phyloP scores from a whole-genome alignment of 1,140 invertebrate genomes.

The Subanguina moxae region DNA sequence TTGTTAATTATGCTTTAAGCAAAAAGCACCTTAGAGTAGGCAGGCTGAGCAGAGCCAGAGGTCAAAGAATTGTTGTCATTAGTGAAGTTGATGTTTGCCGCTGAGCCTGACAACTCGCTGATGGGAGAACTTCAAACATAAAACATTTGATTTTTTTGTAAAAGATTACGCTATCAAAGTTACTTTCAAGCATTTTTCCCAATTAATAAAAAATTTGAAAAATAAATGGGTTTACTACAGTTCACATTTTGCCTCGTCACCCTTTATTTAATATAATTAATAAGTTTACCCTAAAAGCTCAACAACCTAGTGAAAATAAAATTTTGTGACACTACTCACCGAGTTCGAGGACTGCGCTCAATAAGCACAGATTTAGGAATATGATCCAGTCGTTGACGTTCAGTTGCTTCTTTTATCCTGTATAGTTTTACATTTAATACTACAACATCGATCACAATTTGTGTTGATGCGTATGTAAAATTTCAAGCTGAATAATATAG shows the following conservation, averaged over 20 bases:
- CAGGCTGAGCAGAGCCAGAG: not conserved
- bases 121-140: constrained; percentile 19
- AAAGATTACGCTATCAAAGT: no score
- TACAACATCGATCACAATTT: no score
- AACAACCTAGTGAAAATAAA: no score
- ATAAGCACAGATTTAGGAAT: constrained; percentile 33
- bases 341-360: constrained; percentile 26
- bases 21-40: not conserved
- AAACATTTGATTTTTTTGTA: not conserved
- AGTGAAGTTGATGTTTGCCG: constrained; percentile 40
- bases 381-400: constrained; percentile 32
- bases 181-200: no score
- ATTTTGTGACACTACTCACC: constrained; percentile 16
- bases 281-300: no score
- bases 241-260: no score
- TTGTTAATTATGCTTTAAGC: not conserved
- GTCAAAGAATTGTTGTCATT: constrained; percentile 16
- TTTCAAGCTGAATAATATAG: no score
- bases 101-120: not conserved
- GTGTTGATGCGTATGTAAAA: no score
- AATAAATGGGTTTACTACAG: no score
- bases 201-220: no score
- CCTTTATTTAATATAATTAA: no score
- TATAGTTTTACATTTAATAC: no score
- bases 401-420: constrained; percentile 38